Evolutionary conservation across 2,888 invertebrate species (phyloP), one percentile per base, ranked within the genome.

Genomic region (Tryphoninae sp.): DNA sequence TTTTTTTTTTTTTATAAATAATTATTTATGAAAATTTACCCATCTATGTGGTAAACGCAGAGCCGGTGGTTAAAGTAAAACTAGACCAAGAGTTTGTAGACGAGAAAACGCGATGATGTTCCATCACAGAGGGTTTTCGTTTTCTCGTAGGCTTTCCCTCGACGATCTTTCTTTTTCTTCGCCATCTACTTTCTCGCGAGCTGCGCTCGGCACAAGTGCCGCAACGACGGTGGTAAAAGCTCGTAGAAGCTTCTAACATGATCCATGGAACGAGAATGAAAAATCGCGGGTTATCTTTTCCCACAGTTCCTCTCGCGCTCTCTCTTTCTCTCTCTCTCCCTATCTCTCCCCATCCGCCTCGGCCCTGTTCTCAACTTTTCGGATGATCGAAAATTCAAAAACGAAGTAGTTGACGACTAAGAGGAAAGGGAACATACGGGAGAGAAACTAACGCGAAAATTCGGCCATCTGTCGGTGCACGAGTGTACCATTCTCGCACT

Each of bases 351-450:
- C 79, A 1, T 33, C 33, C 33, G 33, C 0, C 6, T 6, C 33
- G 33, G 26, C 74, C 26, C 26, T 26, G 3, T 26, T 26, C 26
- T 26, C 26, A 79, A 72, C 80, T 76, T 80, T 74, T 58, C 76
- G 73, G 68, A 82, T 80, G 73, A 82, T 82, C 80, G 73, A 72
- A 64, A 62, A 62, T 42, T 55, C 49, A 73, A 82, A 82, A 82
- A 82, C 76, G 76, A 61, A 33, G 58, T 69, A 22, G 40, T 58
- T 33, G 58, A 79, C n/a, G n/a, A 13, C 11, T 49, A 49, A 51
- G 64, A 58, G 45, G 23, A 58, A 16, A 58, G 42, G 45, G 49
- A 55, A 77, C 78, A 59, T 42, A 51, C 6, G 72, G 8, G 49
- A 65, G 58, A 19, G 68, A 67, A 72, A 19, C 16, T 40, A 13